phyloP scores from a whole-genome alignment of 1,140 invertebrate genomes.

The Xylocopa sonorina region DNA sequence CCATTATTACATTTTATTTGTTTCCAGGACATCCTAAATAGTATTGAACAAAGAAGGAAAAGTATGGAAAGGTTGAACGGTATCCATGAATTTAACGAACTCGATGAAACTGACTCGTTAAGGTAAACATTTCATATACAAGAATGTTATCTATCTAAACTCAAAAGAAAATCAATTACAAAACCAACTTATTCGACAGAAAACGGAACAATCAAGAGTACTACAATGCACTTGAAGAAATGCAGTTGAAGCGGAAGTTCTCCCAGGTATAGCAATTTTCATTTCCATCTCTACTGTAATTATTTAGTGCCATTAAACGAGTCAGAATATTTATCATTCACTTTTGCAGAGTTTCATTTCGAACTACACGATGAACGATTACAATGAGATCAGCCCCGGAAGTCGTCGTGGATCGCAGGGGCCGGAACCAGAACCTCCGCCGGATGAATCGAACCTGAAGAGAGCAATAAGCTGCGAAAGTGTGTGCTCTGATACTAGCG shows the following conservation, averaged over 20 bases:
- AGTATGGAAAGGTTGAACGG: constrained; percentile 13
- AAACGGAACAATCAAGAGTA: constrained; percentile 75
- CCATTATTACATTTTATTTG: too few species aligned
- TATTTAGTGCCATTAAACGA: not conserved
- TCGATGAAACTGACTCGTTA: constrained; percentile 64
- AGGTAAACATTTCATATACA: constrained; percentile 63
- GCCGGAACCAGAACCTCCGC: constrained; percentile 74
- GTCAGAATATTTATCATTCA: not conserved
- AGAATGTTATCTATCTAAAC: too few species aligned
- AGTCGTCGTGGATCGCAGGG: constrained; percentile 71
- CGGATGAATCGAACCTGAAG: constrained; percentile 80
- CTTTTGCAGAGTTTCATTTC: constrained; percentile 62
- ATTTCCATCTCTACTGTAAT: not conserved
- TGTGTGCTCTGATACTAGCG: constrained; percentile 91
- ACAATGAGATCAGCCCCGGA: constrained; percentile 61
- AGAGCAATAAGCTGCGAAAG: constrained; percentile 91
- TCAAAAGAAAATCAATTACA: not conserved
- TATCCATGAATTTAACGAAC: constrained; percentile 52
- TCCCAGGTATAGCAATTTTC: constrained; percentile 68
- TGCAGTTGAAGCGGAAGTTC: constrained; percentile 73
- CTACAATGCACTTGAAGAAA: constrained; percentile 72
- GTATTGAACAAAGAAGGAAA: constrained; percentile 8
- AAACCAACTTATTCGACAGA: constrained; percentile 48
- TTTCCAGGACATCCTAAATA: constrained; percentile 72
- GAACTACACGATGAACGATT: constrained; percentile 59